Evolutionary conservation across 2,888 invertebrate genomes (phyloP).

Genomic region (Epiblema foenella): DNA sequence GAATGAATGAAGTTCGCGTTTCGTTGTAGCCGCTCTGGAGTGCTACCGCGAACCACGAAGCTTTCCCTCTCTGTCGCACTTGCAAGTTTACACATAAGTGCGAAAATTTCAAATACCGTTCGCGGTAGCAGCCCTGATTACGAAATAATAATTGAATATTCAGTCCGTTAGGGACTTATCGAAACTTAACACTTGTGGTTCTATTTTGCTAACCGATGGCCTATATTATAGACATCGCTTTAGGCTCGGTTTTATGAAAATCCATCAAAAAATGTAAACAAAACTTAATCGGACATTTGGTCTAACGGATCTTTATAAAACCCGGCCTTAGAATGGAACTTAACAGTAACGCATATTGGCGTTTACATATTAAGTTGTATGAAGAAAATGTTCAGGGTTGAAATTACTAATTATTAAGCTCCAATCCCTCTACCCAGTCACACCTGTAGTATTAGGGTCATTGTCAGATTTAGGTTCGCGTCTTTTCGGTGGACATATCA

Average conservation of each 20-base stretch:
- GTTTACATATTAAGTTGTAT: not conserved
- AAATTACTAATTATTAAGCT: conserved; percentile 4
- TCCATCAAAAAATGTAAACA: no score
- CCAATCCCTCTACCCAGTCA: not conserved
- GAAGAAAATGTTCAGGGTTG: conserved; percentile 1
- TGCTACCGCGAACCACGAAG: no score
- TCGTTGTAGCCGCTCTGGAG: not conserved
- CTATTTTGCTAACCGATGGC: conserved; percentile 3
- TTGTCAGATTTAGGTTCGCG: no score
- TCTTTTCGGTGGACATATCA: no score
- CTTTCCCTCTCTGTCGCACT: no score
- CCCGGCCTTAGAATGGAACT: not conserved
- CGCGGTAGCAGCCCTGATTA: not conserved
- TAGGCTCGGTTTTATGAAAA: no score
- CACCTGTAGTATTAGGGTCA: conserved; percentile 17
- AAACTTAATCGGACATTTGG: no score
- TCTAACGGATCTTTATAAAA: no score
- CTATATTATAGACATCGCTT: no score
- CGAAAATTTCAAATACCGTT: no score
- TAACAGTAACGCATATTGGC: not conserved
- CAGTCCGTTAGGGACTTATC: not conserved
- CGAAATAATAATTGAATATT: not conserved
- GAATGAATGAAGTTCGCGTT: no score
- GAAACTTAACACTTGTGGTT: conserved; percentile 7
- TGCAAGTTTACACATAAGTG: no score